Base-by-base conservation (phyloP, 1,140 invertebrate genomes). In the Oedothorax gibbosus region DNA sequence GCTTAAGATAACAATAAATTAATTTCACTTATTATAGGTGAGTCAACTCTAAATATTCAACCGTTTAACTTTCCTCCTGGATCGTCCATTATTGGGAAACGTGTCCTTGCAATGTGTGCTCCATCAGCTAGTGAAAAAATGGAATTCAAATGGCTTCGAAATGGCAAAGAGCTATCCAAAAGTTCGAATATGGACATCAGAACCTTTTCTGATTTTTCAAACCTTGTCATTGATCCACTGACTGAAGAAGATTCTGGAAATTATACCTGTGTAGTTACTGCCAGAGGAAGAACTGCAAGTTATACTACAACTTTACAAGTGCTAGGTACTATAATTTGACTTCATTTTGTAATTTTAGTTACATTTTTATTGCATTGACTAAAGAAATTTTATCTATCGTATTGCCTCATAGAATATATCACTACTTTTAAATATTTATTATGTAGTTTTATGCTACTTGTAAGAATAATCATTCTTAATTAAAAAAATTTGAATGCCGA, bases 81-180 rank as follows among this genome's bases (percentile, higher is more conserved):
- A 8, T 65, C 64, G 5, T 75, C 76, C 7, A 49, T 65, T 9
- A 35, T 82, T 3, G 84, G 84, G 0, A 78, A 75, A 50, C 56
- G 60, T 2, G 60, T 83, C n/a, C 82, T 35, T 66, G 73, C 69
- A 20, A 66, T 68, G n/a, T 87, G 86, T 51, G 65, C 78, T 0
- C 51, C 83, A 2, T 54, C 53, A 62, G 15, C 71, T 71, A 84
- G 86, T 2, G 66, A 81, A 21, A 72, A 72, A 72, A 57, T 78
- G 51, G 51, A 66, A 14, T 86, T 87, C 60, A 71, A 77, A 56
- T 87, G 86, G 86, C 21, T 82, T n/a, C 77, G 69, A 73, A 83
- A 87, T 71, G 82, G 82, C 0, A 69, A 69, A 62, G 71, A 68
- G 18, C 7, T 75, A 20, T 50, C 54, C 0, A 69, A 65, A 9